A percentile compares a stretch with the other conserved stretches of the same genome.
Evolutionary conservation across 64 coral and sea anemone species (phyloP).

Genomic region (Acropora yongei): DNA sequence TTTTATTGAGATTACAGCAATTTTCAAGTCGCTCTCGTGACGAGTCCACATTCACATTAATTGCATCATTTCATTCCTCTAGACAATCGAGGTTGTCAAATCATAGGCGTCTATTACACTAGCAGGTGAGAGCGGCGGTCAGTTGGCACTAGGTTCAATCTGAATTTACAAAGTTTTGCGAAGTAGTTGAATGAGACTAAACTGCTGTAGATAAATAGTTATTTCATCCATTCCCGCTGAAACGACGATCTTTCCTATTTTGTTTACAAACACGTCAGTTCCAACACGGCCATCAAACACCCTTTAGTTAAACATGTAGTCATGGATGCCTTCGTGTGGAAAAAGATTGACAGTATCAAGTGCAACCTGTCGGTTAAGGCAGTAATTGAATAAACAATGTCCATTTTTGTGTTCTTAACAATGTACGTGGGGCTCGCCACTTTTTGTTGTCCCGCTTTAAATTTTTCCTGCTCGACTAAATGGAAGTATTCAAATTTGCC

Average conservation of each 20-base stretch:
- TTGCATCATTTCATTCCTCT: background rate
- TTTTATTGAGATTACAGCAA: background rate
- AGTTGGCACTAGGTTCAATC: no score
- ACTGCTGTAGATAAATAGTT: background rate
- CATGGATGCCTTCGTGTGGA: no score
- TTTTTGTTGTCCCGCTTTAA: no score
- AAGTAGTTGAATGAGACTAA: background rate
- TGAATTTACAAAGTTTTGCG: no score
- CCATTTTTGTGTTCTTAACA: background rate
- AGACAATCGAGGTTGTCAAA: background rate
- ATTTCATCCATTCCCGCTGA: background rate
- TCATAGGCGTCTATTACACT: background rate
- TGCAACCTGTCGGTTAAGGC: background rate
- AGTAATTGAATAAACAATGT: background rate
- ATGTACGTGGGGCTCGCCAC: no score
- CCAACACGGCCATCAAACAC: no score
- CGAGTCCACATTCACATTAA: background rate
- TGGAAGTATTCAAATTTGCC: no score
- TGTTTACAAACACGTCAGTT: background rate
- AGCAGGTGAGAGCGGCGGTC: background rate
- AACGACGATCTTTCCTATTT: background rate
- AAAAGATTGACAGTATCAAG: background rate
- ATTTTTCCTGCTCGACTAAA: no score
- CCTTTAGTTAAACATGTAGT: no score
- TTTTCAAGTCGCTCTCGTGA: background rate